These are phyloP conservation scores for Rhopalosiphum nymphaeae DNA, from an alignment of 2,888 invertebrate genomes.

Conservation along the genomic window DNA sequence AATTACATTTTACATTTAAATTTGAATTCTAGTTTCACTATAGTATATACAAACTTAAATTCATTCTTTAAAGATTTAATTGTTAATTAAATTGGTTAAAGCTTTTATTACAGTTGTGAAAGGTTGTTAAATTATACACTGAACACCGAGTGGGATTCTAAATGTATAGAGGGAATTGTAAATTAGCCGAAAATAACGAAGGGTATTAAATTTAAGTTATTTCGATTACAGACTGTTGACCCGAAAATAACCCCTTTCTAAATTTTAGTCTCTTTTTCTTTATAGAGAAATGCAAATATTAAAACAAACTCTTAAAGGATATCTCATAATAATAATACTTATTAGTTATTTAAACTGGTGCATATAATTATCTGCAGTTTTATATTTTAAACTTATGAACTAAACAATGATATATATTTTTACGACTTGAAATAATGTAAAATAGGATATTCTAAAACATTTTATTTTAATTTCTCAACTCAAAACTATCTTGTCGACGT, in stretches of 20 bases:
- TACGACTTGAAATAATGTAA: background rate
- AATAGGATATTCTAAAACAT: background rate
- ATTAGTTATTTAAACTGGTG: background rate
- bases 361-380: background rate
- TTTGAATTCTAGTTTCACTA: constrained; percentile 17
- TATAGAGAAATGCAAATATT: background rate
- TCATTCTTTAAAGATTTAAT: constrained; percentile 19
- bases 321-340: background rate
- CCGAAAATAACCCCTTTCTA: constrained; percentile 10
- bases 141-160: background rate
- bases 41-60: background rate
- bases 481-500: background rate
- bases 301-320: background rate
- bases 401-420: background rate
- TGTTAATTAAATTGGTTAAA: constrained; percentile 53
- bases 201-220: constrained; percentile 52
- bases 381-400: background rate
- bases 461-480: background rate
- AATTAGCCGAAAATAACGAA: constrained; percentile 52
- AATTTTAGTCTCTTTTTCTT: background rate
- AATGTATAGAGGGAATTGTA: constrained; percentile 41
- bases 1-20: constrained; percentile 17
- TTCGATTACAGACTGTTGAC: constrained; percentile 46
- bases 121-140: constrained; percentile 50
- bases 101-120: constrained; percentile 41